phyloP scores from a whole-genome alignment of 2,797 vertebrate genomes.

The Intellagama lesueurii region DNA sequence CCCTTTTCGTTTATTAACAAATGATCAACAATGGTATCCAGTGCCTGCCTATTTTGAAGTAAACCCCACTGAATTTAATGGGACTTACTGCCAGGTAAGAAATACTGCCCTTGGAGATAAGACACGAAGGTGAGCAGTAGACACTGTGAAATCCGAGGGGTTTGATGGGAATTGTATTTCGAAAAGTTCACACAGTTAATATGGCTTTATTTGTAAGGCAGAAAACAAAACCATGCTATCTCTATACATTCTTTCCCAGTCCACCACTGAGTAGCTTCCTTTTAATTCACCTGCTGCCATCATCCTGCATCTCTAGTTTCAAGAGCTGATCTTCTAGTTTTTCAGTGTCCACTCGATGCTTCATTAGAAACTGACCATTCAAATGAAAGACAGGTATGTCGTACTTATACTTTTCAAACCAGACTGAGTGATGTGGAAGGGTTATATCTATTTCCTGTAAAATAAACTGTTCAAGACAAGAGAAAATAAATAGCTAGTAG shows the following conservation, averaged over 20 bases:
- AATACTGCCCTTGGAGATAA: neutral
- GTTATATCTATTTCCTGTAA: slow-evolving; percentile 89
- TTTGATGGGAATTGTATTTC: rapidly evolving
- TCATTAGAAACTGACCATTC: slow-evolving; percentile 89
- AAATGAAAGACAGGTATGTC: slow-evolving; percentile 90
- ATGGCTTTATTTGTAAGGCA: neutral
- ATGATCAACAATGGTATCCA: neutral
- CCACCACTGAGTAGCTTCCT: neutral
- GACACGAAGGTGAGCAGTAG: neutral
- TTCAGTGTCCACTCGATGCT: slow-evolving; percentile 81
- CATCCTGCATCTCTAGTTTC: slow-evolving; percentile 73
- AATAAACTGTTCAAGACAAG: slow-evolving; percentile 79
- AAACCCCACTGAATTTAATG: neutral
- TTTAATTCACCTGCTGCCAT: slow-evolving; percentile 47
- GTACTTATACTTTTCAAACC: slow-evolving; percentile 85
- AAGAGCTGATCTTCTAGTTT: slow-evolving; percentile 80
- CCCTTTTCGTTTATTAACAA: slow-evolving; percentile 52
- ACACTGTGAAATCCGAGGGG: too few relatives aligned
- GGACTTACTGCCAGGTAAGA: neutral
- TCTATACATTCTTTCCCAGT: neutral
- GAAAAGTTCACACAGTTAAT: neutral
- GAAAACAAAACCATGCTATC: neutral
- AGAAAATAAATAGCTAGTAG: slow-evolving; percentile 24
- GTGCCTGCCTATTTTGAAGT: neutral
- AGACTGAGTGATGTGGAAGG: slow-evolving; percentile 81